A percentile compares a stretch with the other conserved stretches of the same genome.
Evolutionary conservation across 2,888 invertebrate genomes (phyloP).

Genomic region (Lepidochrysops patricia): DNA sequence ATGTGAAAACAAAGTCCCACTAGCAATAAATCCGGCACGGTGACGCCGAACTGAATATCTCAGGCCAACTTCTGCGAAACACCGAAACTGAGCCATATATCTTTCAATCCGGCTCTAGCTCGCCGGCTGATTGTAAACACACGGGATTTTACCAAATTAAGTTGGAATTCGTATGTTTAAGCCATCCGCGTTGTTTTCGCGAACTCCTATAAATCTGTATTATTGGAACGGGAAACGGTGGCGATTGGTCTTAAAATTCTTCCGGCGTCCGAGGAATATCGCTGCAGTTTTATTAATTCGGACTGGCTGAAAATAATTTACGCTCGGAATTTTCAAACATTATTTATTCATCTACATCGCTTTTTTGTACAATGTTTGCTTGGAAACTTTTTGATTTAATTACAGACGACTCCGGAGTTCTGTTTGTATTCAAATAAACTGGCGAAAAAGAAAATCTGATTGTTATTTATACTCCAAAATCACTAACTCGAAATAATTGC

Average conservation of each 20-base stretch:
- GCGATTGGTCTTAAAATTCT: slow-evolving; percentile 13
- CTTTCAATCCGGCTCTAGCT: slow-evolving; percentile 48
- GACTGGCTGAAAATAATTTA: slow-evolving; percentile 8
- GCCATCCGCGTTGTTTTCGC: slow-evolving; percentile 23
- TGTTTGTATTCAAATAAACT: not conserved
- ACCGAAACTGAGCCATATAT: slow-evolving; percentile 65
- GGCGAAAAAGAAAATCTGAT: not conserved
- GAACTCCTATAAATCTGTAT: slow-evolving; percentile 21
- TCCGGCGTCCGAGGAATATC: slow-evolving; percentile 6
- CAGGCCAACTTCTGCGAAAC: slow-evolving; percentile 53
- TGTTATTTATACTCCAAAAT: not conserved
- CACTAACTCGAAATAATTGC: not conserved
- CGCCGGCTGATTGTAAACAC: slow-evolving; percentile 33
- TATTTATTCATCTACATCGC: slow-evolving; percentile 3
- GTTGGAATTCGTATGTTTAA: slow-evolving; percentile 24
- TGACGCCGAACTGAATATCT: slow-evolving; percentile 58
- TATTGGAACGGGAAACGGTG: slow-evolving; percentile 16
- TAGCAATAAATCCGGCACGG: slow-evolving; percentile 66
- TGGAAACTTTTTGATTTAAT: not conserved
- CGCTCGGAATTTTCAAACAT: not conserved
- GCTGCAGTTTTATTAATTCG: slow-evolving; percentile 8
- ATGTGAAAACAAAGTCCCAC: slow-evolving; percentile 60
- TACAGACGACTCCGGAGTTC: not conserved
- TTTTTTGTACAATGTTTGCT: not conserved
- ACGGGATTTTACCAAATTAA: slow-evolving; percentile 24